A percentile compares a stretch with the other conserved stretches of the same genome.
phyloP scores from a whole-genome alignment of 2,797 vertebrate species.

The Erithacus rubecula region DNA sequence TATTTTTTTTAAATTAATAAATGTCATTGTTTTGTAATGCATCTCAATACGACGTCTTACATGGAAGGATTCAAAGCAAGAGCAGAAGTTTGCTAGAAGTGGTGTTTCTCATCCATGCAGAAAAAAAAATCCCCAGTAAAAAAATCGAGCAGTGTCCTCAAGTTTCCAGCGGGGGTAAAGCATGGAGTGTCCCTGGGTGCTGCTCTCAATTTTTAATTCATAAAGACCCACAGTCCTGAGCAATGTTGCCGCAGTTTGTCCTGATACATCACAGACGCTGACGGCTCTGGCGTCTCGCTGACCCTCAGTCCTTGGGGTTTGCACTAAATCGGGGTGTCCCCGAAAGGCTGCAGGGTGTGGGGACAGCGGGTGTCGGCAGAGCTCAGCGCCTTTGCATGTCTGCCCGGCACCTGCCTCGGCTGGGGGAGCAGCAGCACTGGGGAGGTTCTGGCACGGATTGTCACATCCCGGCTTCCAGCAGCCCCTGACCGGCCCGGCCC shows the following conservation, averaged over 20 bases:
- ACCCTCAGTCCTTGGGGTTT: background rate
- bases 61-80: background rate
- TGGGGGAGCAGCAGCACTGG: background rate
- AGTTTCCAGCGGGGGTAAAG: conserved; percentile 19
- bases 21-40: background rate
- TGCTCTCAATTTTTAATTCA: conserved; percentile 35
- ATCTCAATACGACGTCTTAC: background rate
- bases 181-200: background rate
- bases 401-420: background rate
- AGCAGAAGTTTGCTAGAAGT: conserved; percentile 33
- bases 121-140: background rate
- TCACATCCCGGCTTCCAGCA: background rate
- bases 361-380: background rate
- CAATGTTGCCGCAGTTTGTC: background rate
- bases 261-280: background rate
- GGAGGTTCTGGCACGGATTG: background rate
- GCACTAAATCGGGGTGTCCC: background rate
- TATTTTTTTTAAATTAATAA: background rate
- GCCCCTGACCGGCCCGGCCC: no score
- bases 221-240: conserved; percentile 23
- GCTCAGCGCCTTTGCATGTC: background rate
- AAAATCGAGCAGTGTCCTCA: conserved; percentile 28
- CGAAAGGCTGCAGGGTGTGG: background rate
- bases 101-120: background rate
- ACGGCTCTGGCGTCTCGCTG: background rate